A percentile compares a stretch with the other conserved stretches of the same genome.
Evolutionary conservation across 2,888 invertebrate species (phyloP).

Genomic region (Habrosyne pyritoides): DNA sequence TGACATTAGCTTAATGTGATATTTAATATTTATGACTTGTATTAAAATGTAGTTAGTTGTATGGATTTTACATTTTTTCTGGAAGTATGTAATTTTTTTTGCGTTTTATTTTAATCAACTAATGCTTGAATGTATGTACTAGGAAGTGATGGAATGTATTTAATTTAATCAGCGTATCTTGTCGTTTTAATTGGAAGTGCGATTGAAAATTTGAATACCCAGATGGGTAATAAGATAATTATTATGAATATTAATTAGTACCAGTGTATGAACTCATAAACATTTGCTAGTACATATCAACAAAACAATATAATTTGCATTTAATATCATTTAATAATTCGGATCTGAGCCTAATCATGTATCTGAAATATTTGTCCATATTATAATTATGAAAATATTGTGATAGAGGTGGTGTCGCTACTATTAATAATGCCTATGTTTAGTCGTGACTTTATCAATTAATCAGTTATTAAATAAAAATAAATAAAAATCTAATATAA

Average conservation of each 20-base stretch:
- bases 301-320: conserved; percentile 61
- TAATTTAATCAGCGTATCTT: background rate
- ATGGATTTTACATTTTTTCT: conserved; percentile 53
- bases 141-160: background rate
- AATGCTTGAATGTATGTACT: conserved; percentile 30
- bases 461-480: too few species aligned
- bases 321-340: conserved; percentile 63
- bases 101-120: conserved; percentile 35
- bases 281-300: conserved; percentile 43
- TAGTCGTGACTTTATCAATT: conserved; percentile 20
- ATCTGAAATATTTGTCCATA: conserved; percentile 45
- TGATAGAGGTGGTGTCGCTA: conserved; percentile 49
- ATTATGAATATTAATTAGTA: background rate
- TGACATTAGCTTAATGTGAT: conserved; percentile 82
- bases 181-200: background rate
- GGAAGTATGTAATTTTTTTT: conserved; percentile 42
- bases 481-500: background rate
- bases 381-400: conserved; percentile 46
- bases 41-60: conserved; percentile 67
- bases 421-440: conserved; percentile 32
- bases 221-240: background rate
- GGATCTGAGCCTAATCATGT: conserved; percentile 65
- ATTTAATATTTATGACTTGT: conserved; percentile 79
- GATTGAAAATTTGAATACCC: background rate
- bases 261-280: conserved; percentile 15